Percentiles rank a stretch among this genome's conserved stretches.
These are phyloP conservation scores for Arctocebus calabarensis DNA, from an alignment of 2,797 vertebrate genomes.

Conservation along the genomic window DNA sequence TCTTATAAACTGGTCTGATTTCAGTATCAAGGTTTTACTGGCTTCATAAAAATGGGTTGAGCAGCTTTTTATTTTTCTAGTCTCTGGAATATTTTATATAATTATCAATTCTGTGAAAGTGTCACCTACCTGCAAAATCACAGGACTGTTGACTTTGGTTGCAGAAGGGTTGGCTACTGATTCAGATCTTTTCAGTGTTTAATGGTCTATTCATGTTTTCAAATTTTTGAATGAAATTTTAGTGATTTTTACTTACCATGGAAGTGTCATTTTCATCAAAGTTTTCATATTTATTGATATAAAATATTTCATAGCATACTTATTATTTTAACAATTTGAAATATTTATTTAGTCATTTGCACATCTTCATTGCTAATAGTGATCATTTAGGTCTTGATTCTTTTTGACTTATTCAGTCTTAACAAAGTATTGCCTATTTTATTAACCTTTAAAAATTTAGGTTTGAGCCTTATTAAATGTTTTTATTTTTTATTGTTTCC, in stretches of 20 bases:
- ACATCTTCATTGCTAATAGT: background rate
- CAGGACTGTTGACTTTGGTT: background rate
- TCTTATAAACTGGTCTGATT: constrained; percentile 34
- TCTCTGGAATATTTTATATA: constrained; percentile 31
- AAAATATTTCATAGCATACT: constrained; percentile 9
- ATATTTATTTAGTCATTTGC: constrained; percentile 8
- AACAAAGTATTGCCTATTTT: background rate
- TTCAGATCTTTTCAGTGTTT: constrained; percentile 39
- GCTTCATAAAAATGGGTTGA: background rate
- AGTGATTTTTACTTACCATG: background rate
- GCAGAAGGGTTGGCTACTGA: background rate
- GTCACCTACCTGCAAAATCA: constrained; percentile 14
- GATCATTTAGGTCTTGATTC: background rate
- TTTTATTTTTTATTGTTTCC: constrained; percentile 2
- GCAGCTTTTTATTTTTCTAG: background rate
- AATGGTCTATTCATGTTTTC: background rate
- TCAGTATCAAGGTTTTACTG: background rate
- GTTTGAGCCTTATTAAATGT: background rate
- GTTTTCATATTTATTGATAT: background rate
- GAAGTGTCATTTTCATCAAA: background rate
- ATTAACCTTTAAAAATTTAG: background rate
- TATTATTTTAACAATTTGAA: background rate
- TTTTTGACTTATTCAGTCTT: constrained; percentile 36
- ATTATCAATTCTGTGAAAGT: constrained; percentile 17
- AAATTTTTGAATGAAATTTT: constrained; percentile 45